phyloP scores from a whole-genome alignment of 2,797 vertebrate species.

The Crocodylus rhombifer region DNA sequence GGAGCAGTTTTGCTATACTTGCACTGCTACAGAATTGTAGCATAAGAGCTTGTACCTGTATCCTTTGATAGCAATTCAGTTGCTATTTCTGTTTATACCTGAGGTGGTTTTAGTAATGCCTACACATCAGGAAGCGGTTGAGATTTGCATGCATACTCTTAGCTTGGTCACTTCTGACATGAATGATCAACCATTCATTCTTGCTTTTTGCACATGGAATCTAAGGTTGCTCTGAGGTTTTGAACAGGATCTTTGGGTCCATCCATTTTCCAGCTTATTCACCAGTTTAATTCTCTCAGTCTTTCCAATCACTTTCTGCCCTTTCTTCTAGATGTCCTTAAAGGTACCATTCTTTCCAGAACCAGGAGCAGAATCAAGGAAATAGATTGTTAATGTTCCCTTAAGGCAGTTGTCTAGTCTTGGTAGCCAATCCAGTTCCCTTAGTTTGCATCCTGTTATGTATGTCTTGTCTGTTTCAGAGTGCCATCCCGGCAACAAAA shows the following conservation, averaged over 20 bases:
- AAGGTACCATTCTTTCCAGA: neutral
- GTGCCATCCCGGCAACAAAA: constrained; percentile 78
- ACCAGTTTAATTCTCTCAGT: neutral
- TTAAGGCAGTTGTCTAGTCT: neutral
- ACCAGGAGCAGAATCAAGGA: rapidly evolving
- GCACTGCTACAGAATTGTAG: too few species aligned
- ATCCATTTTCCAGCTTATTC: neutral
- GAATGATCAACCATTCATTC: neutral
- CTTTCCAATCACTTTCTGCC: constrained; percentile 3
- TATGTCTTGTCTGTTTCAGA: constrained; percentile 78
- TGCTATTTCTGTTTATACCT: neutral
- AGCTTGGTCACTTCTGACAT: neutral
- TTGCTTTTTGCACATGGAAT: neutral
- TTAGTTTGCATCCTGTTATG: constrained; percentile 66
- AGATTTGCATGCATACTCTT: rapidly evolving
- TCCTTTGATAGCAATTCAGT: too few species aligned
- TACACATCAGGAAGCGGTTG: neutral
- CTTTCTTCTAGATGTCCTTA: neutral
- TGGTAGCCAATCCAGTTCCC: constrained; percentile 28
- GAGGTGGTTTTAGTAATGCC: neutral
- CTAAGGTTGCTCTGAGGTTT: neutral
- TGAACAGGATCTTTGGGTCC: neutral
- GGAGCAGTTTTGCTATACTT: too few species aligned
- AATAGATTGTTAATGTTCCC: neutral
- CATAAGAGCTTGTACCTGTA: too few species aligned